A percentile compares a stretch with the other conserved stretches of the same genome.
These are phyloP conservation scores for Trichopoda pennipes DNA, from an alignment of 2,888 invertebrate genomes.

Conservation along the genomic window DNA sequence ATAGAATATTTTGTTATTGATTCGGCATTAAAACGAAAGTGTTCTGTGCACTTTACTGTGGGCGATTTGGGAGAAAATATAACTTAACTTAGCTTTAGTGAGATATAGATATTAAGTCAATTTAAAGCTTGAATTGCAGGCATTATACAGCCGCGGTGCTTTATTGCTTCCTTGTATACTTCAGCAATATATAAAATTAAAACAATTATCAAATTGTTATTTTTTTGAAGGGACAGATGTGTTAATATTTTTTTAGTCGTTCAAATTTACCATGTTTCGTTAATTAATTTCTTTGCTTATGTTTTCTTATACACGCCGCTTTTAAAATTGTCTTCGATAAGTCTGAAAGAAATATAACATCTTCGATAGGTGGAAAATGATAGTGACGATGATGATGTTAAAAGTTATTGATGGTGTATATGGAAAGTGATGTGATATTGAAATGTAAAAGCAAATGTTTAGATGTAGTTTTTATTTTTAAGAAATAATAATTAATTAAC, in stretches of 20 bases:
- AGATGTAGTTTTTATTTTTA: background rate
- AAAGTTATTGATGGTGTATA: background rate
- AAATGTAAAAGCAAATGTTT: background rate
- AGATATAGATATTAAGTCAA: too few relatives aligned
- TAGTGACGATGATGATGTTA: constrained; percentile 57
- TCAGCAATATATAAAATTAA: too few relatives aligned
- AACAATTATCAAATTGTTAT: too few relatives aligned
- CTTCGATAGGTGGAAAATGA: constrained; percentile 60
- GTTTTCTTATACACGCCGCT: background rate
- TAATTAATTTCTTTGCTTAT: constrained; percentile 6
- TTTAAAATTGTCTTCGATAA: constrained; percentile 35
- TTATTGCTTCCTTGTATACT: too few relatives aligned
- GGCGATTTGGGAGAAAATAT: too few relatives aligned
- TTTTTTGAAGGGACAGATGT: constrained; percentile 19
- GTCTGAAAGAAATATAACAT: constrained; percentile 50
- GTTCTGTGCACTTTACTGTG: too few relatives aligned
- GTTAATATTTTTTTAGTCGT: background rate
- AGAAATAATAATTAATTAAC: too few relatives aligned
- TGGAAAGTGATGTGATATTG: background rate
- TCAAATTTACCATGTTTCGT: constrained; percentile 45
- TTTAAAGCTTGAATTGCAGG: too few relatives aligned
- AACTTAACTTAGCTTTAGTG: too few relatives aligned
- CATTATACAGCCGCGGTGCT: too few relatives aligned
- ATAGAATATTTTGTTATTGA: too few relatives aligned
- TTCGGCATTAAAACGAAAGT: too few relatives aligned